These are phyloP conservation scores for Macroglossus sobrinus DNA, from an alignment of 2,113 vertebrate species.

Conservation along the genomic window DNA sequence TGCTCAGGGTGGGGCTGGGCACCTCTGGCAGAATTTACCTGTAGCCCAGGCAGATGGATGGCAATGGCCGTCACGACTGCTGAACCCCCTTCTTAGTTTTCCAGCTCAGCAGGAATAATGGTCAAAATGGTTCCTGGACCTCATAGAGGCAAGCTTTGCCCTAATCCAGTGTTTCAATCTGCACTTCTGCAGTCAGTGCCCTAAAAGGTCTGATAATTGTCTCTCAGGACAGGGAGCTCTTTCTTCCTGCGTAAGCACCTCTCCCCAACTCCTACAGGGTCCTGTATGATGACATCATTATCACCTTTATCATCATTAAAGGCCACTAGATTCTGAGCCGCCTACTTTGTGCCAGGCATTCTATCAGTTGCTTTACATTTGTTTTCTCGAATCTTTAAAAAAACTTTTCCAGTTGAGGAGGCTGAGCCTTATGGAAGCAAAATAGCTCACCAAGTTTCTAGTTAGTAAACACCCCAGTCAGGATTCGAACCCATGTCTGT, in stretches of 20 bases:
- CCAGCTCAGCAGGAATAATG: neutral
- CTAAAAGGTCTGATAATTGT: neutral
- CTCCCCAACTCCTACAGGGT: neutral
- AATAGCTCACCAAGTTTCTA: neutral
- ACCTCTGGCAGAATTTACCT: neutral
- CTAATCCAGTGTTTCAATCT: fast-evolving
- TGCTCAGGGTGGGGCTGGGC: neutral
- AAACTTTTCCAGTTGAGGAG: neutral
- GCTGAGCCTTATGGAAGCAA: neutral
- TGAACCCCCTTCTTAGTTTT: conserved; percentile 46
- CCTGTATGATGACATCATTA: neutral
- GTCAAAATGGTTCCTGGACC: neutral
- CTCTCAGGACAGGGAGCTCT: too few relatives aligned
- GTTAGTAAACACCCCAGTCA: neutral
- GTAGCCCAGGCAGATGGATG: neutral
- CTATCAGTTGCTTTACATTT: neutral
- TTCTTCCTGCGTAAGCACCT: neutral
- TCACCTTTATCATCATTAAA: neutral
- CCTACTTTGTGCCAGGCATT: neutral
- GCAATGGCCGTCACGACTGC: neutral
- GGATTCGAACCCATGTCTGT: neutral
- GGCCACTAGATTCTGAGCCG: neutral
- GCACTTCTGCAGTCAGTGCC: neutral
- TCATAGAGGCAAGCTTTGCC: neutral
- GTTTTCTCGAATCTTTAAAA: neutral